Evolutionary conservation across 2,797 vertebrate species (phyloP).

Genomic region (Molossus molossus): DNA sequence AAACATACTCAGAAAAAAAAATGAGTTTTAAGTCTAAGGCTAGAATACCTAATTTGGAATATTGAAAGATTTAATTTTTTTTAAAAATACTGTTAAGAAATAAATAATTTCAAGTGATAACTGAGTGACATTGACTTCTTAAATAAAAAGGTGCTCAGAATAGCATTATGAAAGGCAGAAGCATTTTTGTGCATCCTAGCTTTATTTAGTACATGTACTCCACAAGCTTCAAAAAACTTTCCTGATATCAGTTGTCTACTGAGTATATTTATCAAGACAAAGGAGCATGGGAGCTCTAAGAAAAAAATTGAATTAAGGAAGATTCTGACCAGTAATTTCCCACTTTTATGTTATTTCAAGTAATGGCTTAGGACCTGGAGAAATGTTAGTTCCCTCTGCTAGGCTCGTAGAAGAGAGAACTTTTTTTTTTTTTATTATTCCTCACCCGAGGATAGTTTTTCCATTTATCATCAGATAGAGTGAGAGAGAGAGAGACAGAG

Average conservation of each 20-base stretch:
- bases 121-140: constrained; percentile 58
- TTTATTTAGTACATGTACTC: constrained; percentile 29
- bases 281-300: background rate
- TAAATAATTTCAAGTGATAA: constrained; percentile 71
- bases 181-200: background rate
- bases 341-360: constrained; percentile 14
- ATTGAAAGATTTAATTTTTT: constrained; percentile 58
- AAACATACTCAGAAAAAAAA: constrained; percentile 63
- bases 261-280: constrained; percentile 48
- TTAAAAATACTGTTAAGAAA: constrained; percentile 62
- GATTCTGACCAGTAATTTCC: constrained; percentile 17
- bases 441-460: too few relatives aligned
- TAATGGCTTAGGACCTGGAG: background rate
- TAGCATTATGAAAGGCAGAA: constrained; percentile 14
- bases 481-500: too few relatives aligned
- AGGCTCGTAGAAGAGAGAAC: background rate
- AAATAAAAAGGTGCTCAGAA: constrained; percentile 63
- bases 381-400: background rate
- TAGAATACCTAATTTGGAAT: constrained; percentile 46
- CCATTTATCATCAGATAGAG: too few relatives aligned
- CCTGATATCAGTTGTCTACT: background rate
- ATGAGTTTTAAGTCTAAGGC: constrained; percentile 47
- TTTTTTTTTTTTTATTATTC: too few relatives aligned
- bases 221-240: constrained; percentile 39
- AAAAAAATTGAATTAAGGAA: constrained; percentile 4